Percentiles rank a stretch among this genome's conserved stretches.
Evolutionary conservation across 2,113 vertebrate species (phyloP).

Genomic region (Spea bombifrons): DNA sequence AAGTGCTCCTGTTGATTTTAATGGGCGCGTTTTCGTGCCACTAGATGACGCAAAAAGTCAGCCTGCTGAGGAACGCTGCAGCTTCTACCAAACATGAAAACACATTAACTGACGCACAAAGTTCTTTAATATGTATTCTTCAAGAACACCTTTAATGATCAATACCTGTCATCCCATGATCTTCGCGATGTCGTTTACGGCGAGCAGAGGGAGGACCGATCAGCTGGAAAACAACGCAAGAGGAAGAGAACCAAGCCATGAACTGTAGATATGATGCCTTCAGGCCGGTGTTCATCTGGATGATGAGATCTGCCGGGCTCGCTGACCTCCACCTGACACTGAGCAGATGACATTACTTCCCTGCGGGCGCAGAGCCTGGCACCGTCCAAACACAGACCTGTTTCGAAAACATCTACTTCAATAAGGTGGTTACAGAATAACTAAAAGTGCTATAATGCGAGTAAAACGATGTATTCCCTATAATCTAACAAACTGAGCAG

Average conservation of each 20-base stretch:
- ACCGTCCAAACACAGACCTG: neutral
- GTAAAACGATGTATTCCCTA: too few relatives aligned
- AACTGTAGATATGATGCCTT: neutral
- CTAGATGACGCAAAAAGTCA: too few relatives aligned
- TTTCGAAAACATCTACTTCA: neutral
- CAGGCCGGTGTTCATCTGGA: slow-evolving; percentile 18
- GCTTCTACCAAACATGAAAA: too few relatives aligned
- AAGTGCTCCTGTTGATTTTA: too few relatives aligned
- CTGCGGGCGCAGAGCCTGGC: slow-evolving; percentile 1
- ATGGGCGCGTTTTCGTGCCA: too few relatives aligned
- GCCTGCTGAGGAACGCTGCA: too few relatives aligned
- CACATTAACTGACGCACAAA: too few relatives aligned
- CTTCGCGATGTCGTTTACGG: neutral
- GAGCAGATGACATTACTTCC: slow-evolving; percentile 26
- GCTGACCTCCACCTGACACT: slow-evolving; percentile 18
- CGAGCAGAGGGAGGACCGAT: neutral
- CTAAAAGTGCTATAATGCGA: too few relatives aligned
- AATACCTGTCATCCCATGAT: neutral
- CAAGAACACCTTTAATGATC: too few relatives aligned
- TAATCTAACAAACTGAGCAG: too few relatives aligned
- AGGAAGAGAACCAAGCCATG: neutral
- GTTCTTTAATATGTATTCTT: too few relatives aligned
- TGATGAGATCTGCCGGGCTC: slow-evolving; percentile 3
- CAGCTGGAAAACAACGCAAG: neutral
- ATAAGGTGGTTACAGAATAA: neutral